These are phyloP conservation scores for Eupithecia abbreviata DNA, from an alignment of 2,888 invertebrate species.

Conservation along the genomic window DNA sequence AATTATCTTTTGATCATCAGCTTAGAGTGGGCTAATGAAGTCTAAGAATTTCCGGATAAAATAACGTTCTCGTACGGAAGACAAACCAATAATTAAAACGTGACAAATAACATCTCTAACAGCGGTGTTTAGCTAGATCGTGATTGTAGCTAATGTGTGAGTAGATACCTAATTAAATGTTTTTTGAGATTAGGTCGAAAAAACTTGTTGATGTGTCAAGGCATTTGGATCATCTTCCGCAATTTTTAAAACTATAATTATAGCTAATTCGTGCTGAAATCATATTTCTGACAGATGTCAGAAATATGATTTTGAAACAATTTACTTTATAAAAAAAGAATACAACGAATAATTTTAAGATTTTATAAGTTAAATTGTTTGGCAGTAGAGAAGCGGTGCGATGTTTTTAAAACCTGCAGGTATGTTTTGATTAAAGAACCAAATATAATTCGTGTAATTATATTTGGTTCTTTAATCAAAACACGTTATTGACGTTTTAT, in stretches of 20 bases:
- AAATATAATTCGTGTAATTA: no score
- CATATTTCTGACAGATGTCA: not conserved
- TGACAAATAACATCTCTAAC: not conserved
- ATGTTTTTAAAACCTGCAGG: not conserved
- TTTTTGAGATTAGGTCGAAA: not conserved
- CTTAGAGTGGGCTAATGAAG: not conserved
- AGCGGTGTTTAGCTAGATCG: not conserved
- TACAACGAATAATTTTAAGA: not conserved
- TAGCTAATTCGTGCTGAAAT: not conserved
- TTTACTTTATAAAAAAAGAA: not conserved
- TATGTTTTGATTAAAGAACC: not conserved
- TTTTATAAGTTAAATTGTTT: not conserved
- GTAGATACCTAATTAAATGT: not conserved
- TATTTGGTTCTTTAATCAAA: no score
- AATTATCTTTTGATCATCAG: no score
- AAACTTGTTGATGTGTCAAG: not conserved
- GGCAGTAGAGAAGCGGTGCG: not conserved
- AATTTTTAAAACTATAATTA: not conserved
- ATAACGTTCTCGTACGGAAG: not conserved
- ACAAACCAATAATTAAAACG: not conserved
- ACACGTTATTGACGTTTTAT: not conserved
- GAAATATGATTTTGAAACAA: no score
- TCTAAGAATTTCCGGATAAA: not conserved
- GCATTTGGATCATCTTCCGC: not conserved
- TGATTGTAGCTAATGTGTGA: not conserved